Conservation (phyloP, 2,797 vertebrate species). For the Tapirus indicus region DNA sequence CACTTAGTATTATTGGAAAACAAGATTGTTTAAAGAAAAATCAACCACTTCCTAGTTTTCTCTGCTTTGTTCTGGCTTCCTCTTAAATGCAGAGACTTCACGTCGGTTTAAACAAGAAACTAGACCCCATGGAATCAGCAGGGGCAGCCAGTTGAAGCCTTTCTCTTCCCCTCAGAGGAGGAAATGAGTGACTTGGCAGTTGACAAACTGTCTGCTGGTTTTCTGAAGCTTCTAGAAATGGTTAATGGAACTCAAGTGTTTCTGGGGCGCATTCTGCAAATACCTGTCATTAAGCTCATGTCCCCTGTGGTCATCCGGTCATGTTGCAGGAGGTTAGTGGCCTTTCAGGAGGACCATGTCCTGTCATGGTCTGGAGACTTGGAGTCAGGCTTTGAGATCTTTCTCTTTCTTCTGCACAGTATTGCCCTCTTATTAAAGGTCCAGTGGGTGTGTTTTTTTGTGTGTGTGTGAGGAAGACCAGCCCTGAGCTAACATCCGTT, state of each 20-base stretch:
- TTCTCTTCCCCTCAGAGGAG: constrained; percentile 26
- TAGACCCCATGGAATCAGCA: rapidly evolving
- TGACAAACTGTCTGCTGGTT: constrained; percentile 86
- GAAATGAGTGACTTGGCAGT: constrained; percentile 82
- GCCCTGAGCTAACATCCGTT: too few relatives aligned
- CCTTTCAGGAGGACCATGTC: rapidly evolving
- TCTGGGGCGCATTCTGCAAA: constrained; percentile 90
- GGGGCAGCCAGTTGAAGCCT: not conserved
- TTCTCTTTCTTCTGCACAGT: not conserved
- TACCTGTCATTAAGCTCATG: constrained; percentile 89
- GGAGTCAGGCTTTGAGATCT: not conserved
- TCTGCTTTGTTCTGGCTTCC: not conserved
- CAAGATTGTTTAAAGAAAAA: not conserved
- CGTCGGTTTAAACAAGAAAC: not conserved
- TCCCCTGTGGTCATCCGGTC: constrained; percentile 90
- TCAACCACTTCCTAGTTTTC: not conserved
- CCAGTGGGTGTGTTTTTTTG: not conserved
- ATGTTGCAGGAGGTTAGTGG: constrained; percentile 88
- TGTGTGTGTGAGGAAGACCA: too few relatives aligned
- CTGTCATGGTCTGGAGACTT: not conserved
- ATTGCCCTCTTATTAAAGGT: not conserved
- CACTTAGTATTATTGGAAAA: not conserved
- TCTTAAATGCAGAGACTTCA: not conserved
- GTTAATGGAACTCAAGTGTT: constrained; percentile 86
- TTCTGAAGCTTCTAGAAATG: constrained; percentile 85